phyloP scores from a whole-genome alignment of 2,888 invertebrate species.

The Platycnemis pennipes region DNA sequence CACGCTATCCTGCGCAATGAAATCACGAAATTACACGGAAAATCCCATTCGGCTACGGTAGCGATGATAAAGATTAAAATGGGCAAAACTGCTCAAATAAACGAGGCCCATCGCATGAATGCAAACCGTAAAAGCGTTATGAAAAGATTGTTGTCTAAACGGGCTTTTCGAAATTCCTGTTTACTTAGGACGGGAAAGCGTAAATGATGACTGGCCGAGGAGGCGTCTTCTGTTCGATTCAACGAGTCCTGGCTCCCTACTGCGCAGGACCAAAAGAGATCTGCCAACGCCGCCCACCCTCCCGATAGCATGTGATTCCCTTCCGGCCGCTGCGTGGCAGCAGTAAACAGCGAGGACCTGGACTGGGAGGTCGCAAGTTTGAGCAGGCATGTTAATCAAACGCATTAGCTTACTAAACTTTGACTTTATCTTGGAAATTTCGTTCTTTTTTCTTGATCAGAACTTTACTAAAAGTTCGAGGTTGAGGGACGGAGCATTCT shows the following conservation, averaged over 20 bases:
- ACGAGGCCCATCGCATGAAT: slow-evolving; percentile 9
- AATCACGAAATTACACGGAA: slow-evolving; percentile 26
- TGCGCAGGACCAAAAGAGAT: slow-evolving; percentile 31
- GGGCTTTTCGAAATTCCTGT: slow-evolving; percentile 24
- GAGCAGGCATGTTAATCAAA: not conserved
- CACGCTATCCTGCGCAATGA: too few species aligned
- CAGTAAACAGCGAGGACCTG: slow-evolving; percentile 31
- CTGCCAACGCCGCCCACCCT: too few species aligned
- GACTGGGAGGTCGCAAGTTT: not conserved
- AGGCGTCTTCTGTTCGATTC: slow-evolving; percentile 60
- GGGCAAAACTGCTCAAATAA: slow-evolving; percentile 36
- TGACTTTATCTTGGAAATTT: too few species aligned
- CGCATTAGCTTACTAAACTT: not conserved
- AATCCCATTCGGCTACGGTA: not conserved
- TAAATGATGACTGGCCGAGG: slow-evolving; percentile 64
- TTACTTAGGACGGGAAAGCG: slow-evolving; percentile 58
- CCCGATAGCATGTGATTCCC: slow-evolving; percentile 23
- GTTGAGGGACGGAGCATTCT: too few species aligned
- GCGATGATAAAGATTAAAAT: too few species aligned
- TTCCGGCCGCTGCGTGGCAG: slow-evolving; percentile 33
- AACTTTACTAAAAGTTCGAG: too few species aligned
- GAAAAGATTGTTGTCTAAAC: slow-evolving; percentile 54
- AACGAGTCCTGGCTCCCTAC: slow-evolving; percentile 18
- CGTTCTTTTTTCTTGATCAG: too few species aligned
- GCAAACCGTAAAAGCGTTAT: slow-evolving; percentile 34